Percentiles rank a stretch among this genome's conserved stretches.
These are phyloP conservation scores for Anthonomus grandis DNA, from an alignment of 1,140 invertebrate genomes.

Conservation along the genomic window DNA sequence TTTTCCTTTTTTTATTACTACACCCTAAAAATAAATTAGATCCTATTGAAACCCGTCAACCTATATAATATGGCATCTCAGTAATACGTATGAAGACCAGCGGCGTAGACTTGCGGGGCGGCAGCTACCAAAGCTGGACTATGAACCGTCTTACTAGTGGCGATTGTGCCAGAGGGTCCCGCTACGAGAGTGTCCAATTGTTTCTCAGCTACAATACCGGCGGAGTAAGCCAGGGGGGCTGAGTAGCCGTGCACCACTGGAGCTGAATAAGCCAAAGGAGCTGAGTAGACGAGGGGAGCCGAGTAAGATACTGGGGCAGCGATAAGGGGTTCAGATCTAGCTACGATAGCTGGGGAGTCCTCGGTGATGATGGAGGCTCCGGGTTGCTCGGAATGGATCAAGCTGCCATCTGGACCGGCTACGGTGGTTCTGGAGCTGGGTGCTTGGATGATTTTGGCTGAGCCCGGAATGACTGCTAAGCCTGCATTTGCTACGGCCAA, in stretches of 20 bases:
- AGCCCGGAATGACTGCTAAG: conserved; percentile 22
- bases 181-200: conserved; percentile 11
- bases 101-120: no score
- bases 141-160: conserved; percentile 5
- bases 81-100: no score
- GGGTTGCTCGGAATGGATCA: conserved; percentile 29
- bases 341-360: conserved; percentile 16
- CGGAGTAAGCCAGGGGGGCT: background rate
- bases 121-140: conserved; percentile 7
- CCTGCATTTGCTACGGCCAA: conserved; percentile 27
- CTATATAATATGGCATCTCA: no score
- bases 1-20: no score
- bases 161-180: conserved; percentile 11
- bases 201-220: conserved; percentile 3
- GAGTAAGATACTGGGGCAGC: background rate
- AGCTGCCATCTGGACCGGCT: conserved; percentile 37
- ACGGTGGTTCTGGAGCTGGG: conserved; percentile 33
- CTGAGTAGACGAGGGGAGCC: conserved; percentile 3
- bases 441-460: conserved; percentile 34
- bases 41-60: no score
- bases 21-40: no score
- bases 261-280: background rate
- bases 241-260: background rate
- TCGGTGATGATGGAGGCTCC: conserved; percentile 34
- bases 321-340: background rate